These are phyloP conservation scores for Choloepus didactylus DNA, from an alignment of 2,797 vertebrate species.

Conservation along the genomic window DNA sequence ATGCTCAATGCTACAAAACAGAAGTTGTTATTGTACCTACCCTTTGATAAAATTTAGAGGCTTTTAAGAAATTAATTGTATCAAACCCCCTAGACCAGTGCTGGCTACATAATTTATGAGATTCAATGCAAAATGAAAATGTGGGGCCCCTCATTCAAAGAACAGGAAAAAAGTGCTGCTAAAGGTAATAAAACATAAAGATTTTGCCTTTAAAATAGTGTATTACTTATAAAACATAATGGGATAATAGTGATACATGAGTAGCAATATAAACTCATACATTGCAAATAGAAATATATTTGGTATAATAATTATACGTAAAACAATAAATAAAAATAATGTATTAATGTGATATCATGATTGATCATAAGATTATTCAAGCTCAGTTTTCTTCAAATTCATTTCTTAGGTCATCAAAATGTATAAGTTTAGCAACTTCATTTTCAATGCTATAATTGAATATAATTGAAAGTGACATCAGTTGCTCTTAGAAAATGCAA, in stretches of 20 bases:
- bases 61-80: neutral
- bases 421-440: neutral
- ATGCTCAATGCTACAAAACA: neutral
- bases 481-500: constrained; percentile 8
- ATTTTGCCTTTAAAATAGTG: neutral
- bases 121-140: neutral
- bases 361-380: neutral
- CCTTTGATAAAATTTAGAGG: constrained; percentile 9
- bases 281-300: constrained; percentile 22
- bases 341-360: neutral
- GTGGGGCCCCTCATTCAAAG: neutral
- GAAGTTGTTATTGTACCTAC: neutral
- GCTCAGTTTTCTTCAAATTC: neutral
- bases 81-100: neutral
- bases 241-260: neutral
- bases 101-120: neutral
- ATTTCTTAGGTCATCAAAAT: constrained; percentile 27
- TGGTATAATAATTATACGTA: neutral
- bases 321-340: neutral
- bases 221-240: neutral
- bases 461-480: neutral
- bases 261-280: neutral
- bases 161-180: neutral
- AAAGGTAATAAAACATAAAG: constrained; percentile 12
- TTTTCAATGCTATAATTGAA: constrained; percentile 21